Base-by-base conservation (phyloP, 2,113 vertebrate species). In the Hemicordylus capensis region DNA sequence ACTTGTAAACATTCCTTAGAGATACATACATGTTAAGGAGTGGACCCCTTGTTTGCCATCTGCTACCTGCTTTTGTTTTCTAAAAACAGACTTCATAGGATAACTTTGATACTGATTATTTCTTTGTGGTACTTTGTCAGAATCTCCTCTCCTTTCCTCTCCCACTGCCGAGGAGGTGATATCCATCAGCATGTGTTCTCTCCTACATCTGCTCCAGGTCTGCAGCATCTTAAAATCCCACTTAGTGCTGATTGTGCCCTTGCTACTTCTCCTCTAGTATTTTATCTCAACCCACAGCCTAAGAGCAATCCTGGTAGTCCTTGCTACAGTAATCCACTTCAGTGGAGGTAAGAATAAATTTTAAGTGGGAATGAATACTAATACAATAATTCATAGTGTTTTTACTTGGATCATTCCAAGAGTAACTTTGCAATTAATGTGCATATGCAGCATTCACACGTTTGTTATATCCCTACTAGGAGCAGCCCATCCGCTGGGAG, bases 281-380 rank as follows among this genome's bases (percentile, higher is more conserved):
- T 96, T 96, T 96, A 96, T 93, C 89, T 95, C 95, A 96, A 91
- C 92, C 93, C 96, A 87, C 91, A 95, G 81, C 90, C 95, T 87
- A 95, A 95, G 80, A 97, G 96, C 94, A 97, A 93, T 87, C 96
- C 96, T 12, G 92, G 95, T 93, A 97, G 96, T 83, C 96, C 95
- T 0, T 97, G 97, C 91, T 94, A 94, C 93, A 96, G 95, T 92
- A 96, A 94, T 94, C 97, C 97, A 87, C 97, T 98, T 89, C 97
- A 97, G 89, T 98, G 98, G 98, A 99, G 98, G 98, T 99, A 98
- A 99, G 98, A 83, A 94, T 76, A 91, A 66, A 76, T 84, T 14
- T 87, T 42, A 51, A 3, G 19, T 4, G 88, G 89, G 89, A 85
- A 46, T 81, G 91, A 31, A 51, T 6, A 48, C 15, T 83, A 74